phyloP scores from a whole-genome alignment of 1,140 invertebrate genomes.

The Diprion similis region DNA sequence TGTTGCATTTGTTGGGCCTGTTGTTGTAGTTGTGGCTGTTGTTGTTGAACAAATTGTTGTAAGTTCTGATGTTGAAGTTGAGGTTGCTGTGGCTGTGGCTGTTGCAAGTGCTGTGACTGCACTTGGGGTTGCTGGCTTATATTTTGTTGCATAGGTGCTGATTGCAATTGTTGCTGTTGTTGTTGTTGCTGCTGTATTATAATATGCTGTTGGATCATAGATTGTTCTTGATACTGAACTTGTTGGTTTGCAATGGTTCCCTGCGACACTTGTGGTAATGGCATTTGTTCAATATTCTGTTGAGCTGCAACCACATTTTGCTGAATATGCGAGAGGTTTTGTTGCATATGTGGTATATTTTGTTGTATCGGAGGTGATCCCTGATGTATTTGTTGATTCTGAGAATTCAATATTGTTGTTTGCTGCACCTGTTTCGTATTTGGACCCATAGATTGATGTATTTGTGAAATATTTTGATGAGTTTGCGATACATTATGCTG shows the following conservation, averaged over 20 bases:
- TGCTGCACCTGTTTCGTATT: slow-evolving; percentile 21
- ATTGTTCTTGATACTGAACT: slow-evolving; percentile 24
- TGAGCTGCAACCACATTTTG: background rate
- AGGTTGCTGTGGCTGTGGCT: slow-evolving; percentile 5
- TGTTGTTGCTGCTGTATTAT: slow-evolving; percentile 30
- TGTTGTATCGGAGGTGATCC: slow-evolving; percentile 8
- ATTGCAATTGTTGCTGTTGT: slow-evolving; percentile 31
- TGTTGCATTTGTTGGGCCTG: slow-evolving; percentile 31
- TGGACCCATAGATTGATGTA: slow-evolving; percentile 31
- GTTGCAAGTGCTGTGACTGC: slow-evolving; percentile 11
- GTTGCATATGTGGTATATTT: background rate
- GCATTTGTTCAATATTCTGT: slow-evolving; percentile 20
- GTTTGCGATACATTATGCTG: slow-evolving; percentile 38
- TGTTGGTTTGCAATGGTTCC: slow-evolving; percentile 24
- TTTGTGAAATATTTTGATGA: slow-evolving; percentile 32
- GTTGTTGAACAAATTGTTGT: slow-evolving; percentile 30
- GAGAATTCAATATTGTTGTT: slow-evolving; percentile 8
- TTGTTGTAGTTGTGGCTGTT: slow-evolving; percentile 31
- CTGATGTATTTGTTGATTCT: slow-evolving; percentile 14
- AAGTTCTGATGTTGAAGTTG: slow-evolving; percentile 31
- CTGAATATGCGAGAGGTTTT: background rate
- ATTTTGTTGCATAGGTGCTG: slow-evolving; percentile 32
- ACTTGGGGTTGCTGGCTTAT: slow-evolving; percentile 20
- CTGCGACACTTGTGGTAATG: slow-evolving; percentile 20
- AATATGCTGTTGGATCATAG: slow-evolving; percentile 6